Conservation (phyloP, 2,888 invertebrate species). For the Orthosia incerta region DNA sequence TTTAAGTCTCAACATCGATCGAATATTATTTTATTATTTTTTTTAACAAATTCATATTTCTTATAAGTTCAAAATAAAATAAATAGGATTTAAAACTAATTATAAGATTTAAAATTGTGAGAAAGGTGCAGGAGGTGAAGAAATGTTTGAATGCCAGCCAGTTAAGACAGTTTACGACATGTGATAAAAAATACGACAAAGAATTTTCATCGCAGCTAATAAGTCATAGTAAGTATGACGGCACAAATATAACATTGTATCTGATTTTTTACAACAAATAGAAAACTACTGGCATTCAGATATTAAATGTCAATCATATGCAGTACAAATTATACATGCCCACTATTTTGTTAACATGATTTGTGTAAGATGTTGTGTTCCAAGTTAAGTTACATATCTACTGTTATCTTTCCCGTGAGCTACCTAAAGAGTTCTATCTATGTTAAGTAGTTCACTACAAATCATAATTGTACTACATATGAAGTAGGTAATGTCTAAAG, state of each 20-base stretch:
- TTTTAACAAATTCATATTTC: conserved; percentile 69
- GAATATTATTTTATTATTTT: conserved; percentile 72
- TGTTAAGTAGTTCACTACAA: conserved; percentile 23
- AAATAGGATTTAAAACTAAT: conserved; percentile 31
- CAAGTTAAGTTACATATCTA: conserved; percentile 21
- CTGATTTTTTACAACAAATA: neutral
- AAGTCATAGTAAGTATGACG: neutral
- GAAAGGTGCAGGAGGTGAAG: conserved; percentile 41
- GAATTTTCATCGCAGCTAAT: neutral
- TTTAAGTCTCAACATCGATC: conserved; percentile 83
- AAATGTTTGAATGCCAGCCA: conserved; percentile 51
- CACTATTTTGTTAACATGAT: conserved; percentile 5
- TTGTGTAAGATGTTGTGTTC: conserved; percentile 11
- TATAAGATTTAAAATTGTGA: conserved; percentile 39
- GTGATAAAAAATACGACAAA: conserved; percentile 16
- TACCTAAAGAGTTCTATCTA: conserved; percentile 20
- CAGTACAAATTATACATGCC: conserved; percentile 53
- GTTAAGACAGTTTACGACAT: conserved; percentile 27
- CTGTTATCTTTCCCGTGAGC: neutral
- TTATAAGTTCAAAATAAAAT: conserved; percentile 37
- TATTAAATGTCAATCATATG: conserved; percentile 45
- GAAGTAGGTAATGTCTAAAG: conserved; percentile 36
- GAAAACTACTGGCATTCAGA: conserved; percentile 41
- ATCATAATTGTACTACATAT: conserved; percentile 57
- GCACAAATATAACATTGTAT: neutral